Conservation (phyloP, 2,888 invertebrate genomes). For the Atrina japonica region DNA sequence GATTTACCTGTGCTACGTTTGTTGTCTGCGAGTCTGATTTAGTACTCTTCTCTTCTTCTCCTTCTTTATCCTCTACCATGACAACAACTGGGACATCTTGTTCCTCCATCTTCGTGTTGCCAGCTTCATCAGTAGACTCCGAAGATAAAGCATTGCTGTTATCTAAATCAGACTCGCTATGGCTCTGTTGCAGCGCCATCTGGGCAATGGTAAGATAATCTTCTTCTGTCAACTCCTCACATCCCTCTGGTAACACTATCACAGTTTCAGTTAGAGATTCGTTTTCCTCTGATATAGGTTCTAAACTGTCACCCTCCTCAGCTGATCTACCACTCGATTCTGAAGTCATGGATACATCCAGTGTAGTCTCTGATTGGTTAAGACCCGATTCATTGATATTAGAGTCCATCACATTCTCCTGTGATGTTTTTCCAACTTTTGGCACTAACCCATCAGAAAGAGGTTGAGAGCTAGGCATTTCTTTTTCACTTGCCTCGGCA, state of each 20-base stretch:
- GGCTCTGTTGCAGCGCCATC: conserved; percentile 47
- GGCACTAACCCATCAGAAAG: neutral
- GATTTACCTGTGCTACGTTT: too few relatives aligned
- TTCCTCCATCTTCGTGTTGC: too few relatives aligned
- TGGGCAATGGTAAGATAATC: conserved; percentile 64
- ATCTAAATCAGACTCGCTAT: conserved; percentile 1
- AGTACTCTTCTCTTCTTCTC: neutral
- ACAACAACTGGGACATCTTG: neutral
- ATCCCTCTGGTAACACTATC: conserved; percentile 63
- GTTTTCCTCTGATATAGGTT: conserved; percentile 33
- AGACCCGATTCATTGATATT: conserved; percentile 6
- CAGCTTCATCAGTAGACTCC: conserved; percentile 2
- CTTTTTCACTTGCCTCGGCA: neutral
- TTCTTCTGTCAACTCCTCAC: conserved; percentile 64
- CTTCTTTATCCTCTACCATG: neutral
- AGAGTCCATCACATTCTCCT: neutral
- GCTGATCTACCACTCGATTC: neutral
- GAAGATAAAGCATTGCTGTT: conserved; percentile 1
- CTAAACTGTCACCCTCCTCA: conserved; percentile 14
- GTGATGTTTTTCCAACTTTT: too few relatives aligned
- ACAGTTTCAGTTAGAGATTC: conserved; percentile 53
- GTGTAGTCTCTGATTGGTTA: conserved; percentile 11
- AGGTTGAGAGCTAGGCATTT: neutral
- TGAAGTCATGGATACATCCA: neutral
- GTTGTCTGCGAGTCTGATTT: too few relatives aligned